Evolutionary conservation across 2,888 invertebrate genomes (phyloP).

Genomic region (Pemphredon lugubris): DNA sequence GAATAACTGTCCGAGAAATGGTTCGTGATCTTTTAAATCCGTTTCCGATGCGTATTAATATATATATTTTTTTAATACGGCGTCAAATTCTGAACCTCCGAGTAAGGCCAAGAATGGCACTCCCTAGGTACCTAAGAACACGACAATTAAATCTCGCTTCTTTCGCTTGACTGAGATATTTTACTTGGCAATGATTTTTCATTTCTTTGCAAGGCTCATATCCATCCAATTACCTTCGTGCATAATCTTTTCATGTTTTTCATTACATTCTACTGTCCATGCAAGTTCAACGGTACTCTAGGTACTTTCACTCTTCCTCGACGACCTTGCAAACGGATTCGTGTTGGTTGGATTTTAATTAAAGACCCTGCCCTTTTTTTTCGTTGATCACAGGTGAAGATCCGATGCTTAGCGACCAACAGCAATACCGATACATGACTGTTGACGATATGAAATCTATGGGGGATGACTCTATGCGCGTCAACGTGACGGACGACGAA

Average conservation of each 20-base stretch:
- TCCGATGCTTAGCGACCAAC: constrained; percentile 92
- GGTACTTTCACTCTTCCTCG: constrained; percentile 16
- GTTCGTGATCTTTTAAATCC: too few species aligned
- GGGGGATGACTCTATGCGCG: constrained; percentile 95
- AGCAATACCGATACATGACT: constrained; percentile 94
- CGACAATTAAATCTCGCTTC: constrained; percentile 46
- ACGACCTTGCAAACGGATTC: neutral
- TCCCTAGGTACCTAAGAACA: constrained; percentile 13
- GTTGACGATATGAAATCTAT: constrained; percentile 98
- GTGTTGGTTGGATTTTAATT: too few species aligned
- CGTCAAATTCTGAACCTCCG: neutral
- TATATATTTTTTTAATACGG: too few species aligned
- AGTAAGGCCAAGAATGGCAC: constrained; percentile 16
- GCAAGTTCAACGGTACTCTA: constrained; percentile 33
- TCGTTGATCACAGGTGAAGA: constrained; percentile 88
- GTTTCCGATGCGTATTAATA: too few species aligned
- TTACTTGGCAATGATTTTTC: constrained; percentile 57
- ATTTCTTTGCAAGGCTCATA: constrained; percentile 57
- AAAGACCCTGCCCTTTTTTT: neutral
- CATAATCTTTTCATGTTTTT: constrained; percentile 36
- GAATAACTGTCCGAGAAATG: too few species aligned
- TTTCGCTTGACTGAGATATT: constrained; percentile 53
- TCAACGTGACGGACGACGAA: constrained; percentile 96
- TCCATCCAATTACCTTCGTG: constrained; percentile 41
- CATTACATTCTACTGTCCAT: constrained; percentile 30